Percentiles rank a stretch among this genome's conserved stretches.
phyloP scores from a whole-genome alignment of 92 coral and sea anemone genomes.

The Virgularia gustaviana region DNA sequence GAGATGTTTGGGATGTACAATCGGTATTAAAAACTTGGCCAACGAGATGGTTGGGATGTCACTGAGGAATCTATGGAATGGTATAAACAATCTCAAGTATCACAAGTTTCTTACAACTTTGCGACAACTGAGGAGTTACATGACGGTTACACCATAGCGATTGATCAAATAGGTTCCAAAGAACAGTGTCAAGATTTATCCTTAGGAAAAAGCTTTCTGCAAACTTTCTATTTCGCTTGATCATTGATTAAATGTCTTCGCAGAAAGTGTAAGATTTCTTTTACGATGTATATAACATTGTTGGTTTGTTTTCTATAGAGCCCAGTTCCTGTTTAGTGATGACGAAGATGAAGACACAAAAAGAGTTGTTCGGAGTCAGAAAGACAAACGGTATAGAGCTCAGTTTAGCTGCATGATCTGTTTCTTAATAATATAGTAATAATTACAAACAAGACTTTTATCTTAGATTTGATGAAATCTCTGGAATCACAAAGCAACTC shows the following conservation, averaged over 20 bases:
- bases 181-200: no score
- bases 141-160: no score
- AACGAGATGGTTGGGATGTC: no score
- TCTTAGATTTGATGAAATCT: conserved; percentile 78
- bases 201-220: no score
- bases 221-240: background rate
- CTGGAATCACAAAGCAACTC: conserved; percentile 73
- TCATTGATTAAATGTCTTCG: background rate
- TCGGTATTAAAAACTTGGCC: no score
- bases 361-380: conserved; percentile 89
- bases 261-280: background rate
- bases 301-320: conserved; percentile 40
- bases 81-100: no score
- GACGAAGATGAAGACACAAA: conserved; percentile 95
- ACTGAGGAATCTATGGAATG: no score
- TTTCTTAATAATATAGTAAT: background rate
- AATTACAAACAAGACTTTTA: background rate
- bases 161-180: no score
- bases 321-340: conserved; percentile 81
- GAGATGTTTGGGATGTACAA: no score
- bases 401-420: background rate
- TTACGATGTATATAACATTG: background rate
- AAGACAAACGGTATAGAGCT: conserved; percentile 74
- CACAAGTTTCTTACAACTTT: no score
- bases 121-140: no score